Evolutionary conservation across 2,888 invertebrate genomes (phyloP).

Genomic region (Ariolimax columbianus): DNA sequence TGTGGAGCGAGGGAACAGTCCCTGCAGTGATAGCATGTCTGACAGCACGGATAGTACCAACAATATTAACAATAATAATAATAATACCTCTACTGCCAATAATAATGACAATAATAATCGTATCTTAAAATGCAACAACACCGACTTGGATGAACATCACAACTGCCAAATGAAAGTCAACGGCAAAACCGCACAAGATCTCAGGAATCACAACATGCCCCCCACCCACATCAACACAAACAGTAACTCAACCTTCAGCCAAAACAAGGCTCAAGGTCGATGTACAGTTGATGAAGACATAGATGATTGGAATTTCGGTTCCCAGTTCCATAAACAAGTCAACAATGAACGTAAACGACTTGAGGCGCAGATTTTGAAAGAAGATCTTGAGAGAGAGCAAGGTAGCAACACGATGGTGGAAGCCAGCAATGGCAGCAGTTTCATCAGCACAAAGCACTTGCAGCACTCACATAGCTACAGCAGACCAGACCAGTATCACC

Average conservation of each 20-base stretch:
- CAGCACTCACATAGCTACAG: conserved; percentile 14
- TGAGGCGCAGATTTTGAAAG: conserved; percentile 38
- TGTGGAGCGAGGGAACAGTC: conserved; percentile 40
- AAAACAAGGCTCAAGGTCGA: background rate
- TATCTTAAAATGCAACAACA: background rate
- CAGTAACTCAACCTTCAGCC: background rate
- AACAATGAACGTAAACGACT: conserved; percentile 34
- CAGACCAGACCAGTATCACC: conserved; percentile 39
- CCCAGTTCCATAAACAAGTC: conserved; percentile 27
- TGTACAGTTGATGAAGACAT: background rate
- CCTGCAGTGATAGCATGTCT: conserved; percentile 28
- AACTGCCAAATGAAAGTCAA: background rate
- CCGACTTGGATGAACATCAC: background rate
- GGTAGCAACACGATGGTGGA: background rate
- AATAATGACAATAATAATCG: conserved; percentile 44
- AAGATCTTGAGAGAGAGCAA: conserved; percentile 23
- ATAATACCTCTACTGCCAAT: conserved; percentile 13
- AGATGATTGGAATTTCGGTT: conserved; percentile 43
- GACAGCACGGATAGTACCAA: conserved; percentile 26
- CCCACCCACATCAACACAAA: background rate
- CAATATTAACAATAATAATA: conserved; percentile 45
- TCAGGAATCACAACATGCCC: background rate
- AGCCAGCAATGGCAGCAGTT: background rate
- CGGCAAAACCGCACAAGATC: background rate
- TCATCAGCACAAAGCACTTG: background rate